Conservation (phyloP, 1,140 invertebrate genomes). For the Drosophila nannoptera region DNA sequence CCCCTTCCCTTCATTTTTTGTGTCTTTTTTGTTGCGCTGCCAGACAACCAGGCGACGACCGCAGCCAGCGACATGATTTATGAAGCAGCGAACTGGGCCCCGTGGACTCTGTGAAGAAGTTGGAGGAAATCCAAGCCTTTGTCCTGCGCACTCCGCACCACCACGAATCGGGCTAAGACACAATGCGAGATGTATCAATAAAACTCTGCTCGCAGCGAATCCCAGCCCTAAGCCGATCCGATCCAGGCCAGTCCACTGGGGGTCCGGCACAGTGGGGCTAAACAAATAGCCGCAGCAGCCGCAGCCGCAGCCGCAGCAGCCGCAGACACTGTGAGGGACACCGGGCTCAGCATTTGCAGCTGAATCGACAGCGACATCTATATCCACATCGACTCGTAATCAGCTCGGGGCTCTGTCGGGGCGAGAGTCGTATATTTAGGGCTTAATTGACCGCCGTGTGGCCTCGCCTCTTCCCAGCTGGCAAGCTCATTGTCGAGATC, state of each 20-base stretch:
- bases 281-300: conserved; percentile 29
- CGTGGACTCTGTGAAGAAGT: background rate
- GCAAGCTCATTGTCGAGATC: too few relatives aligned
- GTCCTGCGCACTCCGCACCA: conserved; percentile 29
- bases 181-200: conserved; percentile 70
- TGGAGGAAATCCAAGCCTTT: conserved; percentile 27
- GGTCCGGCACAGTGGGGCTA: conserved; percentile 29
- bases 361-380: too few relatives aligned
- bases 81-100: conserved; percentile 32
- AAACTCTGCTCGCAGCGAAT: conserved; percentile 19
- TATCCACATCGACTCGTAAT: too few relatives aligned
- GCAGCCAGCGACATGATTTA: conserved; percentile 66
- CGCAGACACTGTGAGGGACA: background rate
- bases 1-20: background rate
- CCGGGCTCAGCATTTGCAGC: conserved; percentile 15
- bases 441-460: conserved; percentile 62
- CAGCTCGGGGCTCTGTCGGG: background rate
- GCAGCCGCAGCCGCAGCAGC: background rate
- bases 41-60: conserved; percentile 60
- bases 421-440: conserved; percentile 47
- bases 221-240: conserved; percentile 13
- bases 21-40: background rate
- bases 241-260: conserved; percentile 16
- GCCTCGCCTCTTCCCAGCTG: too few relatives aligned
- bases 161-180: conserved; percentile 59